Evolutionary conservation across 2,797 vertebrate genomes (phyloP), one percentile per base, ranked within the genome.

Genomic region (Centropyge bicolor): DNA sequence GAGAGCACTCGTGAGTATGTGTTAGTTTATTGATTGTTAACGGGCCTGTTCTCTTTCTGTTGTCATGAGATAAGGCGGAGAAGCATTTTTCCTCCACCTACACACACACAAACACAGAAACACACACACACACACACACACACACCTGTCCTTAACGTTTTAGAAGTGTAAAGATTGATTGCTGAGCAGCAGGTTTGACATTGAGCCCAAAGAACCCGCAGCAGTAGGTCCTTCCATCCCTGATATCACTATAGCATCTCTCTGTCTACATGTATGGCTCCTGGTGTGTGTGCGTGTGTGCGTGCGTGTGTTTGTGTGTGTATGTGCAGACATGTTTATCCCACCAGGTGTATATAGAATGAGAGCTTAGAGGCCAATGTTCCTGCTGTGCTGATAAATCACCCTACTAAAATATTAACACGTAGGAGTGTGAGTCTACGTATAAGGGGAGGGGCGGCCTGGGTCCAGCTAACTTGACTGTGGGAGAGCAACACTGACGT

Each of bases 1-100:
- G 70, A n/a, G 48, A 76, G 78, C 85, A 83, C 75, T 81, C 71
- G 80, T 88, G 88, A 90, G 90, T 78, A 84, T 88, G 89, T 92
- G 94, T 93, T 87, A 87, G 87, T 87, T 93, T 94, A 95, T 95
- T 95, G 94, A 95, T 95, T 92, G 90, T 91, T 89, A 93, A 93
- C 91, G 64, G 72, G 88, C 71, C 86, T 90, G 88, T 88, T 91
- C 87, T 91, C 91, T 84, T 84, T 94, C 95, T 95, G 94, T 92
- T 94, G 91, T 94, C 76, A 89, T 70, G 91, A 94, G 95, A 96
- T 96, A 95, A 95, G 94, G 78, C 83, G 72, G 86, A 89, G 88
- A 88, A 86, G 87, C 89, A 83, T 85, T 87, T 88, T 92, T 80
- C 65, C 81, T 74, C 83, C 84, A 83, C 79, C 71, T 68, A 80